phyloP scores from a whole-genome alignment of 2,888 invertebrate species.

The Pammene fasciana region DNA sequence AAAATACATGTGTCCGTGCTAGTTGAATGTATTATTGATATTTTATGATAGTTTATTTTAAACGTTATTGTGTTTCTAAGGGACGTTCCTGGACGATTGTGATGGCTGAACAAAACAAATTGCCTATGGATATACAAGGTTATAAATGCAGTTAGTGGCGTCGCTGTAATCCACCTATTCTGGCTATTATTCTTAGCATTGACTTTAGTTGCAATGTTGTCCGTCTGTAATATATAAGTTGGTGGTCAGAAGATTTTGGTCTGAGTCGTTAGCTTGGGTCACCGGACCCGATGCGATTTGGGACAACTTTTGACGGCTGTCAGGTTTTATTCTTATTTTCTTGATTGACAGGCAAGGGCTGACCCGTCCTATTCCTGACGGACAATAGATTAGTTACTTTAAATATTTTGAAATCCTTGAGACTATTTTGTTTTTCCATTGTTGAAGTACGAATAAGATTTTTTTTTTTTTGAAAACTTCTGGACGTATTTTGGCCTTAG shows the following conservation, averaged over 20 bases:
- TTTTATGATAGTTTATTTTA: constrained; percentile 83
- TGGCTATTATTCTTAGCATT: background rate
- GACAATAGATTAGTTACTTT: constrained; percentile 37
- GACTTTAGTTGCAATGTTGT: background rate
- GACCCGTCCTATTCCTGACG: constrained; percentile 35
- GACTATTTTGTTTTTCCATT: constrained; percentile 33
- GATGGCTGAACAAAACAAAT: constrained; percentile 62
- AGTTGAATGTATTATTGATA: constrained; percentile 80
- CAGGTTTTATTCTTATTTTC: constrained; percentile 71
- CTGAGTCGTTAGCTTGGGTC: constrained; percentile 80
- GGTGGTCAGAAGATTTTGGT: constrained; percentile 71
- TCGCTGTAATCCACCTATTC: background rate
- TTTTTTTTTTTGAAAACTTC: background rate
- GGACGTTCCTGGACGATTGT: constrained; percentile 53
- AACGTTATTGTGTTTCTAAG: constrained; percentile 54
- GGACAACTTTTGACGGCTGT: constrained; percentile 80
- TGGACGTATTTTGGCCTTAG: background rate
- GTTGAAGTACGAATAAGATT: constrained; percentile 2
- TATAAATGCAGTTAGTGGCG: background rate
- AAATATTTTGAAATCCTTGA: constrained; percentile 38
- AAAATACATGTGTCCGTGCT: constrained; percentile 81
- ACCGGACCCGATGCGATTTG: constrained; percentile 80
- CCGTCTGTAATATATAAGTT: constrained; percentile 13
- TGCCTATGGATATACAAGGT: constrained; percentile 45
- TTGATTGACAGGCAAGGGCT: constrained; percentile 68